phyloP scores from a whole-genome alignment of 2,797 vertebrate species.

The Xenops minutus region DNA sequence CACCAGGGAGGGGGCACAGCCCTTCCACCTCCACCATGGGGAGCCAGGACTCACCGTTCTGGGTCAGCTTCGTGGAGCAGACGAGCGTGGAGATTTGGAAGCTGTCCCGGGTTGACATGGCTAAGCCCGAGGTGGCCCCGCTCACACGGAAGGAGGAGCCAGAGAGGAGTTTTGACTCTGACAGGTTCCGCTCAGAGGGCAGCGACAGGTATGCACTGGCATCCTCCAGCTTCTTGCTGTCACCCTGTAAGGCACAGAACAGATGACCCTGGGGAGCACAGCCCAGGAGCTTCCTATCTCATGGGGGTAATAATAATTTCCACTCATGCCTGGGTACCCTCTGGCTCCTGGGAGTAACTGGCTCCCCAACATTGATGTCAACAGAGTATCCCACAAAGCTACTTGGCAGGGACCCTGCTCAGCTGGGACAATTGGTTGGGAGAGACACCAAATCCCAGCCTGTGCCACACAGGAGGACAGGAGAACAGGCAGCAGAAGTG shows the following conservation, averaged over 20 bases:
- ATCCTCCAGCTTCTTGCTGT: conserved; percentile 59
- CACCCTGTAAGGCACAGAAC: conserved; percentile 12
- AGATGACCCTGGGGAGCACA: fast-evolving
- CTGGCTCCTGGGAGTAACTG: fast-evolving
- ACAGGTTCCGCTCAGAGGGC: background rate
- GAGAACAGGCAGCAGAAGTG: no score
- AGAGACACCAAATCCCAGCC: fast-evolving
- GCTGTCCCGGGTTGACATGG: conserved; percentile 8
- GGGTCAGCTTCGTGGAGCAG: conserved; percentile 70
- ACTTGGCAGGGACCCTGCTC: fast-evolving
- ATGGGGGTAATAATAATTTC: fast-evolving
- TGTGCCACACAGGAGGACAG: fast-evolving
- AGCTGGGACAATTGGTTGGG: fast-evolving
- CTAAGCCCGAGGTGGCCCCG: fast-evolving
- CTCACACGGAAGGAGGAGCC: background rate
- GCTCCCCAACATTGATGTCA: fast-evolving
- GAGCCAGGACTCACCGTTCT: conserved; percentile 29
- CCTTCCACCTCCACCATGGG: fast-evolving
- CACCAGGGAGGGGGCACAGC: background rate
- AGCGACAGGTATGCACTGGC: background rate
- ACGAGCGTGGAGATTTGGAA: conserved; percentile 58
- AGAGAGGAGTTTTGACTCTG: background rate
- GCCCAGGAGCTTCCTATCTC: background rate
- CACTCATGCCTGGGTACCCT: background rate
- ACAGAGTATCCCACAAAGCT: background rate